A percentile compares a stretch with the other conserved stretches of the same genome.
Conservation (phyloP, 2,888 invertebrate genomes). For the Mythimna vitellina region DNA sequence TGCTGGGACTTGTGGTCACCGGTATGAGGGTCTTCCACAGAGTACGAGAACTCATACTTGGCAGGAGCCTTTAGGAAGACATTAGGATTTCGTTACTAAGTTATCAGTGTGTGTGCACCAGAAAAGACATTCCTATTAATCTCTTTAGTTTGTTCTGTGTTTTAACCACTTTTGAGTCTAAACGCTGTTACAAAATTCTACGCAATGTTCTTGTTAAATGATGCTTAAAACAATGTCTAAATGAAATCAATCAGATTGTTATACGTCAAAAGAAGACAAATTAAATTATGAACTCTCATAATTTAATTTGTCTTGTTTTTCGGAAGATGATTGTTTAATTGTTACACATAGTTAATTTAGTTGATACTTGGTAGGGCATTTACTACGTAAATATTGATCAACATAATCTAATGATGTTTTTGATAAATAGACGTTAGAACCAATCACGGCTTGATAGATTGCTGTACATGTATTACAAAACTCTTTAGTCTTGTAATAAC, state of each 20-base stretch:
- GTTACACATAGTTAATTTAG: slow-evolving; percentile 30
- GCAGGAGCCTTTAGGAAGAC: slow-evolving; percentile 82
- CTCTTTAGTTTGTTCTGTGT: neutral
- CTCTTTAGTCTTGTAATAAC: slow-evolving; percentile 79
- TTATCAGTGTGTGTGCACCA: neutral
- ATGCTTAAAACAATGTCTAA: slow-evolving; percentile 24
- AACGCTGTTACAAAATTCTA: too few species aligned
- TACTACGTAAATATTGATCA: slow-evolving; percentile 56
- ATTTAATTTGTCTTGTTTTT: slow-evolving; percentile 24
- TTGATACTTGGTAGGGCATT: slow-evolving; percentile 18
- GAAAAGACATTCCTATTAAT: neutral
- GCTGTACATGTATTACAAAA: slow-evolving; percentile 79
- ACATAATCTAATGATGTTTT: slow-evolving; percentile 75
- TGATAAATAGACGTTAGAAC: slow-evolving; percentile 81
- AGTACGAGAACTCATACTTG: slow-evolving; percentile 91
- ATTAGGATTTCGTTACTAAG: neutral
- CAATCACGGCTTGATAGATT: slow-evolving; percentile 82
- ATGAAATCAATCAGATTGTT: neutral
- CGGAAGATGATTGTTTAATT: slow-evolving; percentile 28
- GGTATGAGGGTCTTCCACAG: slow-evolving; percentile 90
- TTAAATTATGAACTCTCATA: too few species aligned
- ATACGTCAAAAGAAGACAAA: too few species aligned
- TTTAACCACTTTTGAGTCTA: neutral
- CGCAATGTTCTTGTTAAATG: neutral
- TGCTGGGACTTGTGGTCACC: slow-evolving; percentile 90